Base-by-base conservation (phyloP, 2,888 invertebrate species). In the Dicyrtomina minuta region DNA sequence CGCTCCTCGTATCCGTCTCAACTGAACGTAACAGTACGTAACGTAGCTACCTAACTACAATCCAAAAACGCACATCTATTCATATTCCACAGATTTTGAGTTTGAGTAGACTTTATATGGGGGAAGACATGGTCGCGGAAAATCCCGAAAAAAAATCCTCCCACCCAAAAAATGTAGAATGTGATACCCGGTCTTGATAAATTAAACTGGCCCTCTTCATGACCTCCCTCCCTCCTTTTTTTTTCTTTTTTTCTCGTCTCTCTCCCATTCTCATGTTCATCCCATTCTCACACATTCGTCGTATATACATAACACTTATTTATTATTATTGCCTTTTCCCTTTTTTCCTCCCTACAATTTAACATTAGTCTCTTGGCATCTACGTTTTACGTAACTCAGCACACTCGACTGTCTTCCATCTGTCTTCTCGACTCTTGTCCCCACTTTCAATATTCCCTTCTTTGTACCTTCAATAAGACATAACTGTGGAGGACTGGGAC, bases 261-360 rank as follows among this genome's bases (percentile, higher is more conserved):
- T 5, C 33, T 33, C 33, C 3, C 33, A 33, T 44, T 61, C 61
- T n/a, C n/a, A n/a, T n/a, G n/a, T n/a, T n/a, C n/a, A n/a, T n/a
- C 33, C 33, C 33, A 33, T 8, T 33, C 33, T 5, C 33, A 5
- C 33, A 33, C 33, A 33, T 44, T 61, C 61, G 13, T 61, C 61
- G 13, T 44, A 61, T 44, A 61, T 44, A 26, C 61, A 61, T 17
- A 61, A 61, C 61, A 61, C 61, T 43, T 61, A 61, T 61, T 61
- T 61, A 61, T 61, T 61, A 61, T 61, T 44, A 61, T 61, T 61
- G 61, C 46, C 61, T 44, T 61, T 41, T 61, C 61, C 61, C 61
- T 59, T 24, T 55, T 55, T 55, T 24, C 55, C 55, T 55, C 55
- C 55, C 55, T 55, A 55, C 55, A 55, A 55, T 55, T 55, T 55